Evolutionary conservation across 2,888 invertebrate species (phyloP), one percentile per base, ranked within the genome.

Genomic region (Cephus pygmeus): DNA sequence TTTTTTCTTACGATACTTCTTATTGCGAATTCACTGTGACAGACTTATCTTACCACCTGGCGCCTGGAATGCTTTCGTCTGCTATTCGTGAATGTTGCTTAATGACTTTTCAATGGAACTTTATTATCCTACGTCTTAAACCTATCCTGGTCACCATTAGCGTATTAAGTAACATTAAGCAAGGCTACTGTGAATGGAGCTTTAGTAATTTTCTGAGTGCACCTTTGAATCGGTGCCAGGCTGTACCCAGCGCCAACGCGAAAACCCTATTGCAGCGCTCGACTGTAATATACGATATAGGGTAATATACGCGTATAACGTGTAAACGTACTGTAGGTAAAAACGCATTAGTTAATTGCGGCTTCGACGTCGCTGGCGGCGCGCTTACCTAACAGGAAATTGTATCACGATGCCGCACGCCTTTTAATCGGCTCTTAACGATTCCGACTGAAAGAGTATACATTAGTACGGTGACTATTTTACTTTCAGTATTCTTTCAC

Each of bases 211-310:
- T 87, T 81, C 83, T 84, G 86, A 89, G 88, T 86, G 87, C 86
- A 83, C 83, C 84, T 87, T 84, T 89, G 89, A 89, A 89, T 88
- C 85, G 88, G 89, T 88, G 89, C 89, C 90, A 89, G 87, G 85
- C 85, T 82, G 89, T 88, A 84, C 84, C 84, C 30, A 71, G 31
- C 71, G 3, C 71, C 33, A 12, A 12, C 71, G 71, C 71, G 71
- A 71, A 71, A 71, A 71, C 12, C 31, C 31, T 71, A 71, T 71
- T 31, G 33, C 71, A 68, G 73, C 76, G 78, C 68, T 34, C 11
- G 30, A 31, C 71, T 31, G 15, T 71, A 31, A 31, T 71, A 30
- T 15, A 33, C 30, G 75, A 34, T 71, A 69, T 71, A 40, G 75
- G 31, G 69, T 73, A 69, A 34, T 36, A 34, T 36, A 35, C 74